Evolutionary conservation across 2,888 invertebrate species (phyloP), one percentile per base, ranked within the genome.

Genomic region (Petrophora chlorosata): DNA sequence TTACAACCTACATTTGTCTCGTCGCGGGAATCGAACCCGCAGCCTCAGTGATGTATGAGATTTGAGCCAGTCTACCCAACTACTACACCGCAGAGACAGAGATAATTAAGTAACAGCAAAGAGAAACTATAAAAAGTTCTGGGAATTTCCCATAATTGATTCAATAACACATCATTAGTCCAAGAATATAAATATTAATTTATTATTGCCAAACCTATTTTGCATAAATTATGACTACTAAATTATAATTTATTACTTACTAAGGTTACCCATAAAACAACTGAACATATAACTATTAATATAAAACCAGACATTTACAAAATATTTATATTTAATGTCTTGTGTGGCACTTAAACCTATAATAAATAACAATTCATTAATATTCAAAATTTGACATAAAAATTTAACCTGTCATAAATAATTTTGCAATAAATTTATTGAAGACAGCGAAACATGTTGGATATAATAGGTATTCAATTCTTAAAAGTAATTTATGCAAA

Each of bases 321-420:
- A 51, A 51, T 45, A 45, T 45, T 51, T 45, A 51, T 45, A 23
- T 45, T 51, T 50, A 40, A 50, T 50, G 25, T 17, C 39, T 39
- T 17, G 28, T 43, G 22, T 49, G 33, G 33, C 49, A 49, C 43
- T 43, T 43, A 49, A 49, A 16, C 34, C 30, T 32, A 29, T 43
- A 28, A 42, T 48, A 49, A 43, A 49, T 49, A 22, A 49, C 33
- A 8, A 42, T 44, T 55, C 65, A 77, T 77, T 70, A 76, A 73
- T 75, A 77, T 79, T 73, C 69, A 70, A 67, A 62, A 70, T 62
- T 53, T 60, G 63, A 68, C 68, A 74, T 72, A 72, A 69, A 73
- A 73, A 73, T 56, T 67, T 66, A 65, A 63, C 68, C 67, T 52
- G 53, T 59, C 55, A 78, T 79, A 78, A 78, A 78, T 77, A 70